phyloP scores from a whole-genome alignment of 2,797 vertebrate genomes.

The Esox lucius region DNA sequence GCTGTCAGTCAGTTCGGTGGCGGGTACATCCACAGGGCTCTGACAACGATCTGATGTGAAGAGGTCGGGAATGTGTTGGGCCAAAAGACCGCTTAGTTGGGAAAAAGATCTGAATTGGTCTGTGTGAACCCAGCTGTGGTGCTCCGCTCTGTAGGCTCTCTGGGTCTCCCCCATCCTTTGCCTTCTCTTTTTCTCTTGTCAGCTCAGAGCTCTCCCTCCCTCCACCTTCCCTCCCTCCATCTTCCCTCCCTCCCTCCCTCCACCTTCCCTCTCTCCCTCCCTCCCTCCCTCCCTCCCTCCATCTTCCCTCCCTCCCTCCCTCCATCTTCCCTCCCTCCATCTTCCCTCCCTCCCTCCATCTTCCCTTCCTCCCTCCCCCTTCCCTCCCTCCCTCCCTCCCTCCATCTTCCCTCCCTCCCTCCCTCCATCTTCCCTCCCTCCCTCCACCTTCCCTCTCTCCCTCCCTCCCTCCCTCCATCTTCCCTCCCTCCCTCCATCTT shows the following conservation, averaged over 20 bases:
- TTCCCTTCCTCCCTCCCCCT: conserved; percentile 18
- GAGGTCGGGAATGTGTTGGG: neutral
- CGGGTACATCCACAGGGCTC: neutral
- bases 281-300: conserved; percentile 29
- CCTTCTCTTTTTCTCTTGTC: too few relatives aligned
- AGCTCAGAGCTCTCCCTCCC: too few relatives aligned
- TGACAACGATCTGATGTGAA: too few relatives aligned
- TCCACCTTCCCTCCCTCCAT: too few relatives aligned
- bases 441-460: conserved; percentile 48
- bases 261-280: neutral
- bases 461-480: conserved; percentile 1
- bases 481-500: too few relatives aligned
- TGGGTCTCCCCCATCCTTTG: too few relatives aligned
- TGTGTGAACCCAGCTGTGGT: neutral
- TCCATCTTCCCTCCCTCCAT: conserved; percentile 32
- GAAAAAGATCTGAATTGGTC: neutral
- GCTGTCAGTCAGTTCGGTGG: neutral
- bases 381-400: too few relatives aligned
- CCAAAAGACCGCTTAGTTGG: neutral
- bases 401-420: conserved; percentile 37
- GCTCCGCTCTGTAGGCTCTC: neutral
- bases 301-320: too few relatives aligned
- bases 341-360: conserved; percentile 17
- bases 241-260: too few relatives aligned
- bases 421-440: conserved; percentile 10